Conservation (phyloP, 2,113 vertebrate species). For the Donacobius atricapilla region DNA sequence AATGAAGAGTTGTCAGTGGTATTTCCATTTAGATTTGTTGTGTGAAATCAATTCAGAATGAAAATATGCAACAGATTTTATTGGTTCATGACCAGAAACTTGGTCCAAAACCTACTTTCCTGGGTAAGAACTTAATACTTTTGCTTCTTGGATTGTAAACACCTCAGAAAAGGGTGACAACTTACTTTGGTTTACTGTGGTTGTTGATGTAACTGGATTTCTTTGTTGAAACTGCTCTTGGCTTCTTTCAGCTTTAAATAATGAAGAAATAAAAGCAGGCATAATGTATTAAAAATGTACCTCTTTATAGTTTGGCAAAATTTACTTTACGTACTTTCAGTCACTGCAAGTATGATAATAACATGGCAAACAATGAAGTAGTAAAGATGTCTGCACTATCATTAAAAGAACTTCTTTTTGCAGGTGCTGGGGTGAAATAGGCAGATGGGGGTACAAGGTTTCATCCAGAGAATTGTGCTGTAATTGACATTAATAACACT, state of each 20-base stretch:
- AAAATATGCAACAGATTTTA: background rate
- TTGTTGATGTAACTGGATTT: background rate
- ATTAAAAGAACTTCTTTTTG: background rate
- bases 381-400: background rate
- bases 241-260: background rate
- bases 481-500: background rate
- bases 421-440: fast-evolving
- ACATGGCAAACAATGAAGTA: background rate
- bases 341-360: background rate
- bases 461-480: background rate
- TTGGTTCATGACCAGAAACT: background rate
- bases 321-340: background rate
- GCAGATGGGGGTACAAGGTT: background rate
- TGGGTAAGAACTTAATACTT: background rate
- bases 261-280: background rate
- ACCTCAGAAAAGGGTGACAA: background rate
- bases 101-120: background rate
- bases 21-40: background rate
- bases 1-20: background rate
- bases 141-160: background rate
- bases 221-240: background rate
- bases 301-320: background rate
- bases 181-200: background rate
- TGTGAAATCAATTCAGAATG: background rate
- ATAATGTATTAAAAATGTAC: background rate